Conservation (phyloP, 2,113 vertebrate genomes). For the Daubentonia madagascariensis region DNA sequence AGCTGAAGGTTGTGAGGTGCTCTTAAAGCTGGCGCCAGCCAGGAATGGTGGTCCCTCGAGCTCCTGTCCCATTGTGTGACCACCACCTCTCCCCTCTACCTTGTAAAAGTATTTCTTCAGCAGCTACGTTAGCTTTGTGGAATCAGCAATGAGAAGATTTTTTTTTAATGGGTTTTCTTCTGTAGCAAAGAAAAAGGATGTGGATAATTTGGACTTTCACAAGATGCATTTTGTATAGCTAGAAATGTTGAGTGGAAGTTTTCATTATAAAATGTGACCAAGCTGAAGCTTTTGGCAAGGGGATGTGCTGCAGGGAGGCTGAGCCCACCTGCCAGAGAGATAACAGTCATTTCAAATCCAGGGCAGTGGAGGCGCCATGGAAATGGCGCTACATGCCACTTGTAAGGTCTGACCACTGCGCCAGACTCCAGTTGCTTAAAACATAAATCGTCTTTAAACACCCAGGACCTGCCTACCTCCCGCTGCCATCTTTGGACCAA, state of each 20-base stretch:
- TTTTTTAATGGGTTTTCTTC: background rate
- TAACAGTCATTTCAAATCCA: constrained; percentile 58
- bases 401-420: constrained; percentile 50
- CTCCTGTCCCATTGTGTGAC: accelerated
- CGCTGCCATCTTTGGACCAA: constrained; percentile 34
- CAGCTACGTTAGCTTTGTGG: background rate
- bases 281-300: background rate
- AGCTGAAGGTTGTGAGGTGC: accelerated
- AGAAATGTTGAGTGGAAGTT: background rate
- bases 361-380: constrained; percentile 43
- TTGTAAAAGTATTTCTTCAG: background rate
- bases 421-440: constrained; percentile 23
- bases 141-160: background rate
- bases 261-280: background rate
- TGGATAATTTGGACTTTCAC: background rate
- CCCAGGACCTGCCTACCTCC: constrained; percentile 60
- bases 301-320: background rate
- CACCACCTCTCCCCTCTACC: accelerated
- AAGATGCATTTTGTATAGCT: background rate
- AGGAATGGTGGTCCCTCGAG: accelerated
- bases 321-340: constrained; percentile 57
- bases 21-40: accelerated
- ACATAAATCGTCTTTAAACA: constrained; percentile 57
- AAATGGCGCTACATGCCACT: background rate
- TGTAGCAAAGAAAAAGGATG: background rate